Conservation (phyloP, 1,140 invertebrate species). For the Drosophila ironensis region DNA sequence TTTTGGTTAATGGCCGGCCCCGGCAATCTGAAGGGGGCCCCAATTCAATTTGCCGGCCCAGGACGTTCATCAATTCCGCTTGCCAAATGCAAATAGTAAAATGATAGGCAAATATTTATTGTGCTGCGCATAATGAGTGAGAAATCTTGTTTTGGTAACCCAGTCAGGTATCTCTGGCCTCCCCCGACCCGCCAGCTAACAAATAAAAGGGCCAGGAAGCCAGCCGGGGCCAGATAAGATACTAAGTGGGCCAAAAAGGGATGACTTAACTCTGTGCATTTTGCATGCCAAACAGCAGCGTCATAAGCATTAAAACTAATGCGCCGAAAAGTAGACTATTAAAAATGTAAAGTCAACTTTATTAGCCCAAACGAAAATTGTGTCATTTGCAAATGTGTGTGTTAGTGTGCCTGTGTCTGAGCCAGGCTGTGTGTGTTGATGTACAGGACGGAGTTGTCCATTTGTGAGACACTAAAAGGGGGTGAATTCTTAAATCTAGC, state of each 20-base stretch:
- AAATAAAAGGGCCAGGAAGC: constrained; percentile 14
- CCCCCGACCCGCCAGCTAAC: too few relatives aligned
- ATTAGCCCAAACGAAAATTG: constrained; percentile 42
- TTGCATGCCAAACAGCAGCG: constrained; percentile 30
- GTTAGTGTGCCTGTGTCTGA: constrained; percentile 15
- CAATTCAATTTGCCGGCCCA: constrained; percentile 31
- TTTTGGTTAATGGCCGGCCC: constrained; percentile 42
- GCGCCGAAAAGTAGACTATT: constrained; percentile 73
- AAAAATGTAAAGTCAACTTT: constrained; percentile 62
- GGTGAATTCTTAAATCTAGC: not conserved
- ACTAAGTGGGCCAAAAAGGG: not conserved
- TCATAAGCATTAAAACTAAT: constrained; percentile 69
- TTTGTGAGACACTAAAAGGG: not conserved
- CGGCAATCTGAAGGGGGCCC: constrained; percentile 2
- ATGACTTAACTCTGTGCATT: constrained; percentile 7
- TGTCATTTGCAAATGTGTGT: constrained; percentile 10
- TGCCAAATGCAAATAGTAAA: constrained; percentile 43
- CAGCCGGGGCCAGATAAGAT: not conserved
- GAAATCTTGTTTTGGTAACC: constrained; percentile 41
- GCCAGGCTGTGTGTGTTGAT: constrained; percentile 1
- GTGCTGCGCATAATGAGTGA: constrained; percentile 23
- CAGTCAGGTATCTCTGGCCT: constrained; percentile 30
- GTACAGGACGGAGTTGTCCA: constrained; percentile 3
- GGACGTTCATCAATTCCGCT: constrained; percentile 32
- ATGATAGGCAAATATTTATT: constrained; percentile 46